A percentile compares a stretch with the other conserved stretches of the same genome.
Conservation (phyloP, 1,140 invertebrate species). For the Melanaphis sacchari region DNA sequence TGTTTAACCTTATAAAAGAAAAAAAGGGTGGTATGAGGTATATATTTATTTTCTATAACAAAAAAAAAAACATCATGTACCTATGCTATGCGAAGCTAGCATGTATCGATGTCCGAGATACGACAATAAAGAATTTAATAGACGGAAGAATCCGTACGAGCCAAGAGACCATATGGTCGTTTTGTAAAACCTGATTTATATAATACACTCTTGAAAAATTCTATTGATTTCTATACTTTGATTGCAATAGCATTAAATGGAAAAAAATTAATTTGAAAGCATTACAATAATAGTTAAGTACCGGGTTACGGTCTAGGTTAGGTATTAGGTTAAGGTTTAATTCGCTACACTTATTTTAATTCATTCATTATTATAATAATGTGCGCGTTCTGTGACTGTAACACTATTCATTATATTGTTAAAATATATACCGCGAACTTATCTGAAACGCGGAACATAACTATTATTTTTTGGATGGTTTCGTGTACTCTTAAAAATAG, state of each 20-base stretch:
- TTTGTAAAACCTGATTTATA: slow-evolving; percentile 27
- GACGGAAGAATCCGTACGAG: background rate
- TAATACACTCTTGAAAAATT: slow-evolving; percentile 11
- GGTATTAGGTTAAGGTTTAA: background rate
- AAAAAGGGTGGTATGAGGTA: slow-evolving; percentile 17
- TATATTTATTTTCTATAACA: slow-evolving; percentile 10
- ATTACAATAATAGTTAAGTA: background rate
- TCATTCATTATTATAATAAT: background rate
- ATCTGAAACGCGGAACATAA: background rate
- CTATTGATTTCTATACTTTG: background rate
- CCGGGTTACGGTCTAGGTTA: background rate
- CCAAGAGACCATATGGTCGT: slow-evolving; percentile 33
- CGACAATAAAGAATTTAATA: background rate
- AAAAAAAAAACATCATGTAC: background rate
- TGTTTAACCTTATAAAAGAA: slow-evolving; percentile 15
- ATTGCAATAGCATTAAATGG: background rate
- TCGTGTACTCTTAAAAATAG: background rate
- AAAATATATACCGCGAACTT: background rate
- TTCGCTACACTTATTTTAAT: background rate
- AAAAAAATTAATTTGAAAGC: background rate
- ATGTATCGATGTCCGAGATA: slow-evolving; percentile 11
- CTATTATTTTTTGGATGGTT: background rate
- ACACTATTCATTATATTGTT: background rate
- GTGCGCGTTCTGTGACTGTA: background rate
- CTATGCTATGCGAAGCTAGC: background rate